These are phyloP conservation scores for Heloderma charlesbogerti DNA, from an alignment of 2,113 vertebrate genomes.

Conservation along the genomic window DNA sequence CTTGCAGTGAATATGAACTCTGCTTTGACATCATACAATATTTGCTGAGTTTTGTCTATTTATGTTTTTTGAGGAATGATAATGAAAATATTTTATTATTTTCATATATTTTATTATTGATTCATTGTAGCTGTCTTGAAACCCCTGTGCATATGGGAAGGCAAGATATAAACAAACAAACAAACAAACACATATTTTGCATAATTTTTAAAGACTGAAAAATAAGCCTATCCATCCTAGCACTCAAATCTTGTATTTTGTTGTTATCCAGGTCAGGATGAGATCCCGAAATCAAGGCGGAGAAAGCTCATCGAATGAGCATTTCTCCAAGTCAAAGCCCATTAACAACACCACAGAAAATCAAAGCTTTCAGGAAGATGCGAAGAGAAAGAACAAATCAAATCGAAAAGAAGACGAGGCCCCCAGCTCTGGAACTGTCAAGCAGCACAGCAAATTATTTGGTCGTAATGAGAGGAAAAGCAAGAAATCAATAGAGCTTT, in stretches of 20 bases:
- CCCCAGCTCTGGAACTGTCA: conserved; percentile 84
- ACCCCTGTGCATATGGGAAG: background rate
- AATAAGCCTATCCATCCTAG: background rate
- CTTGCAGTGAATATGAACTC: background rate
- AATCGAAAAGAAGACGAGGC: conserved; percentile 80
- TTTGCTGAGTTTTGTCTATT: background rate
- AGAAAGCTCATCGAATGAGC: conserved; percentile 82
- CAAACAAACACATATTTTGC: background rate
- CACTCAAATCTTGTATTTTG: conserved; percentile 16
- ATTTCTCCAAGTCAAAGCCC: conserved; percentile 80
- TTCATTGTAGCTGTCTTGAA: background rate
- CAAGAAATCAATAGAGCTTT: conserved; percentile 82
- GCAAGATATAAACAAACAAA: background rate
- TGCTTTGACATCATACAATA: background rate
- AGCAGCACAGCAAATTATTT: conserved; percentile 76
- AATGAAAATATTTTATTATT: background rate
- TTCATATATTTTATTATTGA: background rate
- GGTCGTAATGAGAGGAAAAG: conserved; percentile 74
- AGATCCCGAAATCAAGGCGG: conserved; percentile 88
- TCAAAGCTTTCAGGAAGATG: conserved; percentile 80
- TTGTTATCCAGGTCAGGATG: conserved; percentile 85
- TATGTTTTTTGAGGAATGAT: background rate
- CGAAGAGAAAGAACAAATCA: conserved; percentile 86
- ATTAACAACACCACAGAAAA: conserved; percentile 76
- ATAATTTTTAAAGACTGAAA: background rate